Conservation (phyloP, 2,113 vertebrate species). For the Xenus cinereus region DNA sequence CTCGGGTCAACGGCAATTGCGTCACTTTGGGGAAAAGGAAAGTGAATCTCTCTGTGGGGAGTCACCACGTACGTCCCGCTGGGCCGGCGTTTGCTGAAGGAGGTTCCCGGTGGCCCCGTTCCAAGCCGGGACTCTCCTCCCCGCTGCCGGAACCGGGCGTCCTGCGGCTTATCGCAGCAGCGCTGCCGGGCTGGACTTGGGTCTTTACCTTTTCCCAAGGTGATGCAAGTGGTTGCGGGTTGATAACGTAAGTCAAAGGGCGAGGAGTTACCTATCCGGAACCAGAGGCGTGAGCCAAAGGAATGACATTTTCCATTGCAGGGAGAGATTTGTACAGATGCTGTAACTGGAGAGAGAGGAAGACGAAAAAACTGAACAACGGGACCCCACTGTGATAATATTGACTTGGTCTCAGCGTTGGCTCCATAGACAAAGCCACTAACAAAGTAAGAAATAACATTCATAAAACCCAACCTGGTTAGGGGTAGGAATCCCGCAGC, state of each 20-base stretch:
- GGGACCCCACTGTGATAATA: too few relatives aligned
- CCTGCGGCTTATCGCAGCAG: slow-evolving; percentile 37
- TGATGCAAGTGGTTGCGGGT: neutral
- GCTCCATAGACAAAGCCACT: neutral
- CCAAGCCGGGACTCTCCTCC: slow-evolving; percentile 40
- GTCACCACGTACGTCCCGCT: neutral
- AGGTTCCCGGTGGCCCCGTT: slow-evolving; percentile 54
- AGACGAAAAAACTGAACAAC: neutral
- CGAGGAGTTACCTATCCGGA: neutral
- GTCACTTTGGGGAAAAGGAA: neutral
- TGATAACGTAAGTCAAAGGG: neutral
- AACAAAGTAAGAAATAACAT: neutral
- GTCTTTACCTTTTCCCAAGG: neutral
- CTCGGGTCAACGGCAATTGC: neutral
- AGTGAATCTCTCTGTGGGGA: neutral
- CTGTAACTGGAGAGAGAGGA: neutral
- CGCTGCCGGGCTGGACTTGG: neutral
- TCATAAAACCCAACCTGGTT: neutral
- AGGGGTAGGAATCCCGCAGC: neutral
- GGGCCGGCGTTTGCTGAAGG: slow-evolving; percentile 65
- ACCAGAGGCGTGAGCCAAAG: neutral
- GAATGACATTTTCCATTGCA: neutral
- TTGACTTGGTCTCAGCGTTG: neutral
- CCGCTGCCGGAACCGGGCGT: slow-evolving; percentile 49
- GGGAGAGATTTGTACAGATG: neutral